Evolutionary conservation across 2,888 invertebrate genomes (phyloP).

Genomic region (Hypomecis atomaria): DNA sequence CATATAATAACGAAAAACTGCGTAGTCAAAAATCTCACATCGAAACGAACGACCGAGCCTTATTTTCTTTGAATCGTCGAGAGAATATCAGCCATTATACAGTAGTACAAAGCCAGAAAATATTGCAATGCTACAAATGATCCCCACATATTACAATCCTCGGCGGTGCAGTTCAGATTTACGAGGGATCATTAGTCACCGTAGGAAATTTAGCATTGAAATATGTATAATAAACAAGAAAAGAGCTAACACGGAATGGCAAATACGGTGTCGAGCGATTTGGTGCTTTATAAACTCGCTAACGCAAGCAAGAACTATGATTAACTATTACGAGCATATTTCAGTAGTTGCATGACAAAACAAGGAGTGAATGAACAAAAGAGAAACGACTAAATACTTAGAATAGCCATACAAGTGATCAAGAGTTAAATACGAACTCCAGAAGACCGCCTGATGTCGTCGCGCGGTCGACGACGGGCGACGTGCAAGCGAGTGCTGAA

Average conservation of each 20-base stretch:
- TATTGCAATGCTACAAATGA: conserved; percentile 65
- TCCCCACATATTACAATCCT: conserved; percentile 75
- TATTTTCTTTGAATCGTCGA: conserved; percentile 38
- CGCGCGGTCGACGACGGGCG: conserved; percentile 11
- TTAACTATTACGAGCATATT: conserved; percentile 12
- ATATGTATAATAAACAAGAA: conserved; percentile 79
- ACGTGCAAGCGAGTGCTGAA: conserved; percentile 33
- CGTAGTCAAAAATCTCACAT: conserved; percentile 37
- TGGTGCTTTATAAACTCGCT: conserved; percentile 18
- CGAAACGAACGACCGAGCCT: conserved; percentile 36
- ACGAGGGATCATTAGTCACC: conserved; percentile 79
- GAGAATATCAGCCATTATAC: conserved; percentile 46
- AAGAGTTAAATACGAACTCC: conserved; percentile 29
- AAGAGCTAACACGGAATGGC: conserved; percentile 65
- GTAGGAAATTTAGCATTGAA: conserved; percentile 77
- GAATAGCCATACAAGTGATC: conserved; percentile 14
- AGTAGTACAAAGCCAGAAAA: conserved; percentile 58
- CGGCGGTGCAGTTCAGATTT: conserved; percentile 77
- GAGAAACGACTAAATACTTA: conserved; percentile 16
- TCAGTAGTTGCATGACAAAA: conserved; percentile 15
- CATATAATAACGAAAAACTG: conserved; percentile 26
- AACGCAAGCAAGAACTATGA: conserved; percentile 11
- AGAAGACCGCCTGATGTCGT: conserved; percentile 24
- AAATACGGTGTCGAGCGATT: conserved; percentile 52
- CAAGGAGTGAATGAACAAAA: background rate